Evolutionary conservation across 2,888 invertebrate genomes (phyloP).

Genomic region (Xestia sexstrigata): DNA sequence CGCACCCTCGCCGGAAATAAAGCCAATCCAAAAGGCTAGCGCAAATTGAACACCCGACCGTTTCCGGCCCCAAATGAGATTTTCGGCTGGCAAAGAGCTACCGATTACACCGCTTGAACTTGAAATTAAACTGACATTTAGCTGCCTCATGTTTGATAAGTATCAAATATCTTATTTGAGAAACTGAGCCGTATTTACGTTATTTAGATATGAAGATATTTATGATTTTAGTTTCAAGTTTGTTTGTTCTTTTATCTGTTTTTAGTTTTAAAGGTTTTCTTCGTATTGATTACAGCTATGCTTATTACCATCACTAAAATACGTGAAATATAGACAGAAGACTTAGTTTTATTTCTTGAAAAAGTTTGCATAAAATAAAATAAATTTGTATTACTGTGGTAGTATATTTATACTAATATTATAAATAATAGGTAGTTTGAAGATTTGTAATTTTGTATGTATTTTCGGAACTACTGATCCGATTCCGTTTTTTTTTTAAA

Average conservation of each 20-base stretch:
- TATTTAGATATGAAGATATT: conserved; percentile 8
- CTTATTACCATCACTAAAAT: not conserved
- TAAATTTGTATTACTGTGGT: too few relatives aligned
- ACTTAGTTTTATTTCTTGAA: not conserved
- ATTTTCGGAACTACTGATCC: too few relatives aligned
- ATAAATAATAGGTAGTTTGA: too few relatives aligned
- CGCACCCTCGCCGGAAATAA: conserved; percentile 69
- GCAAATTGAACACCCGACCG: conserved; percentile 72
- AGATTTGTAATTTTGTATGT: too few relatives aligned
- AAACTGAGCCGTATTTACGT: conserved; percentile 28
- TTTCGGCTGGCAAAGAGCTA: conserved; percentile 68
- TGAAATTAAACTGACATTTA: conserved; percentile 49
- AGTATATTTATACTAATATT: too few relatives aligned
- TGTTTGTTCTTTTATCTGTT: conserved; percentile 18
- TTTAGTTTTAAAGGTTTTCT: conserved; percentile 12
- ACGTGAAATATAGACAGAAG: not conserved
- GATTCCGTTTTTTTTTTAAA: too few relatives aligned
- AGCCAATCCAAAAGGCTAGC: conserved; percentile 67
- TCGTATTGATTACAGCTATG: conserved; percentile 22
- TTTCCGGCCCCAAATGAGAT: conserved; percentile 78
- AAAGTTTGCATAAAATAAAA: not conserved
- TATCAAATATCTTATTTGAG: conserved; percentile 43
- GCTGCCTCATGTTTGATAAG: conserved; percentile 34
- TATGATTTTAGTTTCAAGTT: conserved; percentile 20
- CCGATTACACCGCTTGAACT: conserved; percentile 66